Base-by-base conservation (phyloP, 2,797 vertebrate species). In the Typhlichthys eigenmanni region DNA sequence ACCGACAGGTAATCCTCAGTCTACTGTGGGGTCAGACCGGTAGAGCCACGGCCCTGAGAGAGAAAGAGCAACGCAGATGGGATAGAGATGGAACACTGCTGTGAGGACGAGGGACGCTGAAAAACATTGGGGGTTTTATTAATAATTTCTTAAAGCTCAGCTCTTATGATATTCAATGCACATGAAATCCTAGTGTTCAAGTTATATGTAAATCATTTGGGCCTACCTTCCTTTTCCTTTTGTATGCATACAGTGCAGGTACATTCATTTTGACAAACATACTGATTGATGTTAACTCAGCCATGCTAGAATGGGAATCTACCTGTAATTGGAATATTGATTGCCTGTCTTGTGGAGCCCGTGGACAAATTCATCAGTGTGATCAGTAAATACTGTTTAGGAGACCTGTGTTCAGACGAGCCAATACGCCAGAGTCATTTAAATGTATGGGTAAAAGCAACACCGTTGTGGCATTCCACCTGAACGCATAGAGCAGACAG, bases 311-410 rank as follows among this genome's bases (percentile, higher is more conserved):
- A 82, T 76, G 76, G 75, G 79, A 84, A 87, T 83, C 72, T 72
- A 87, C 84, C 80, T 87, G 82, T 87, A 86, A 88, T 81, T 84
- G 80, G 67, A 80, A 76, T 88, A 91, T 90, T 84, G 89, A 92
- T 82, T 51, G 14, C 13, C 68, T 85, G 85, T 80, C 88, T 66
- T 1, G 63, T 68, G 34, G 71, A 74, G 78, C 84, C 68, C 62
- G 73, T 72, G 17, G 79, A 88, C 78, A 81, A 86, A 88, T 84
- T 71, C 82, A 85, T 90, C 86, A 86, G 85, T 62, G n/a, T 83
- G 83, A 86, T 85, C 79, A 72, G 83, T 85, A 85, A 86, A 84
- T 81, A 80, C 46, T 72, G 73, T 79, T 47, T 38, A 69, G 63
- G 62, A 55, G 78, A 72, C 54, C 53, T 4, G 49, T 64, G 79